Conservation (phyloP, 1,140 invertebrate species). For the Periplaneta americana region DNA sequence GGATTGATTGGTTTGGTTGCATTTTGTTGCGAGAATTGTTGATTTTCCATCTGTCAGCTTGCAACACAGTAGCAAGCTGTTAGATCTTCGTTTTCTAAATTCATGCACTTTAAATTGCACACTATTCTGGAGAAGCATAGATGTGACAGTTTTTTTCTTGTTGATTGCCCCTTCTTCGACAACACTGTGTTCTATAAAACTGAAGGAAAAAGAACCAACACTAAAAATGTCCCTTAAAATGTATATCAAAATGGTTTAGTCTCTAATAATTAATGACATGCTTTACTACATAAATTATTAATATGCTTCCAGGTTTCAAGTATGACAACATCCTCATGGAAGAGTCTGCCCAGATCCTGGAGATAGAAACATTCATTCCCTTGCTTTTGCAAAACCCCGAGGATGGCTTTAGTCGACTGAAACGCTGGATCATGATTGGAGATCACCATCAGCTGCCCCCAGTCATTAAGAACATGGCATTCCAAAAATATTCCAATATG, state of each 20-base stretch:
- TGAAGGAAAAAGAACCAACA: background rate
- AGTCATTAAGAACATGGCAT: conserved; percentile 99
- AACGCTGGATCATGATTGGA: conserved; percentile 99
- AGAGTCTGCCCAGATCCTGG: conserved; percentile 97
- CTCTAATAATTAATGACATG: background rate
- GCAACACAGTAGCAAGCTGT: no score
- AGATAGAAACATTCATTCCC: conserved; percentile 99
- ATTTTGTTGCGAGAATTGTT: no score
- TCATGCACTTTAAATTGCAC: no score
- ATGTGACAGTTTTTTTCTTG: no score
- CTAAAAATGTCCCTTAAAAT: background rate
- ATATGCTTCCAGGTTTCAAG: conserved; percentile 64
- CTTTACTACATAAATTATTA: no score
- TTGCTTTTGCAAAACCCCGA: conserved; percentile 95
- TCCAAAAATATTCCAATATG: conserved; percentile 99
- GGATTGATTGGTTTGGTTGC: no score
- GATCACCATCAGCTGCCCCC: conserved; percentile 99
- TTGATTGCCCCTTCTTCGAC: no score
- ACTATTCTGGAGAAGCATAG: no score
- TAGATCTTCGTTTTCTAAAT: no score
- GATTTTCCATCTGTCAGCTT: no score
- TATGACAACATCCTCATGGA: conserved; percentile 99
- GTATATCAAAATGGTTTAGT: no score
- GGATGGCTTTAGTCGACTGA: conserved; percentile 91
- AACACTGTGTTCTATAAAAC: background rate